phyloP scores from a whole-genome alignment of 2,113 vertebrate genomes.

The Rhea pennata region DNA sequence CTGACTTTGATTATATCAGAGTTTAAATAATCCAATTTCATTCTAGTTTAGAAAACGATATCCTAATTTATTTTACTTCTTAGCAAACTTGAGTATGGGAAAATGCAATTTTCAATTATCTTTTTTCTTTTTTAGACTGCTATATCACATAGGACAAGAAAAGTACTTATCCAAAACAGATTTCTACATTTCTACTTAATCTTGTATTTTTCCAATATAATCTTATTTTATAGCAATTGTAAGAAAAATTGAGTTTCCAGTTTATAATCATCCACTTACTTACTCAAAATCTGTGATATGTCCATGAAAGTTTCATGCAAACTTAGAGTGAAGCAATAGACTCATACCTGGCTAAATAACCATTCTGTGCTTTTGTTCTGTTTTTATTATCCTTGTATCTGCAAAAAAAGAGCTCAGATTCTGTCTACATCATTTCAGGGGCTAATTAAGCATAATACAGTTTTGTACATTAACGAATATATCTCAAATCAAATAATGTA shows the following conservation, averaged over 20 bases:
- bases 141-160: neutral
- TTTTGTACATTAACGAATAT: neutral
- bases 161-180: neutral
- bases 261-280: neutral
- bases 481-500: neutral
- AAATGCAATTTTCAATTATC: neutral
- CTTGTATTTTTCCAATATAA: neutral
- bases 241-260: neutral
- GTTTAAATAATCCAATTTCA: neutral
- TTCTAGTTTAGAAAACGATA: neutral
- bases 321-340: neutral
- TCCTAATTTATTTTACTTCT: neutral
- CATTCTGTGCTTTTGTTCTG: neutral
- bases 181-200: neutral
- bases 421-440: neutral
- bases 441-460: neutral
- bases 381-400: neutral
- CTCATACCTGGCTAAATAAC: neutral
- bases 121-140: neutral
- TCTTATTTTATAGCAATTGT: neutral
- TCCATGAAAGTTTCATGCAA: neutral
- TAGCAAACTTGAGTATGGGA: neutral
- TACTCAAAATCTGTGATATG: neutral
- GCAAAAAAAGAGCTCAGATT: neutral
- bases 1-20: neutral